Evolutionary conservation across 2,888 invertebrate genomes (phyloP), one percentile per base, ranked within the genome.

Genomic region (Dysmachus trigonus): DNA sequence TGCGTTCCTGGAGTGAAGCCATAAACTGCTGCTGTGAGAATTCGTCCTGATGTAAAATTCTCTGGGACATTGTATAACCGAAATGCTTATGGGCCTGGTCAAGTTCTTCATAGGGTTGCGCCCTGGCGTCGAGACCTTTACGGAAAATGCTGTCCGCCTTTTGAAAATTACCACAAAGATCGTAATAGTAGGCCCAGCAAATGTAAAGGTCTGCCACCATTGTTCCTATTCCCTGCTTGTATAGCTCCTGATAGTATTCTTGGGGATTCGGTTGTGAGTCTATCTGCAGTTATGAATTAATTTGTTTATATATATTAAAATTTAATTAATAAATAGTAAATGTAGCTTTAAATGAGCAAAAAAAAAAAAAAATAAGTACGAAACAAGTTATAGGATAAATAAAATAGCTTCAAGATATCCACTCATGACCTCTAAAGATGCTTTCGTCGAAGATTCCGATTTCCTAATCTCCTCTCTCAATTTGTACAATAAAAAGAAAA

Each of bases 101-200:
- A 18, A 97, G 92, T 90, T 96, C 95, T 88, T 97, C 96, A 53
- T 94, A 91, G 0, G 98, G 98, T 90, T 97, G 95, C 1, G 98
- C 98, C 47, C 94, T 93, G 83, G 95, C 94, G 76, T 94, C 93
- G 72, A 97, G 93, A 0, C 98, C 98, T 88, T 95, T 92, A 89
- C 95, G 93, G 90, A 96, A 97, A 31, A 98, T 95, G 89, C 95
- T 94, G 91, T 97, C 96, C 0, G 98, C 98, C 90, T 95, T 95
- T 90, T 96, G 96, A 89, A 94, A 95, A 93, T 98, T 97, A 33
- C 96, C 96, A 76, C 94, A 93, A 88, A 95, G 94, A 91, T 98
- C 98, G 89, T 97, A 95, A 89, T 96, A 96, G 90, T 96, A 96
- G 0, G 98, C 97, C 97, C 98, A 98, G 13, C 96, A 96, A 89